phyloP scores from a whole-genome alignment of 2,113 vertebrate genomes.

The Pipa parva region DNA sequence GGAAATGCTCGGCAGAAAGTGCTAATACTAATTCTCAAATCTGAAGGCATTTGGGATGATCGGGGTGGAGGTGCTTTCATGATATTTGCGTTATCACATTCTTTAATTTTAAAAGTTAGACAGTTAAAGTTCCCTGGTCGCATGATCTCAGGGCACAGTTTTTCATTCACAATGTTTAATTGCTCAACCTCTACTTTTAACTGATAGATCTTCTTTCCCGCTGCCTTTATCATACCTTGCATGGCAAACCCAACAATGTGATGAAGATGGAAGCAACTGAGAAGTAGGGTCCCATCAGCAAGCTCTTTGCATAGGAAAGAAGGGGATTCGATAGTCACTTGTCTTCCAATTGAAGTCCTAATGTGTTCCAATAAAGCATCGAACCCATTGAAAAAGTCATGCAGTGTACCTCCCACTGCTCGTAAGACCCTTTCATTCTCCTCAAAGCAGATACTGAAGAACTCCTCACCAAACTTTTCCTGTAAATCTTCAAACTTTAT shows the following conservation, averaged over 20 bases:
- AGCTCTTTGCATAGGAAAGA: slow-evolving; percentile 97
- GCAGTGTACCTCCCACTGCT: slow-evolving; percentile 87
- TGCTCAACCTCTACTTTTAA: slow-evolving; percentile 87
- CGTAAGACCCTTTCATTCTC: slow-evolving; percentile 94
- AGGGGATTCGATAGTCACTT: slow-evolving; percentile 84
- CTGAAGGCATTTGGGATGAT: slow-evolving; percentile 77
- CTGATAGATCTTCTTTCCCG: slow-evolving; percentile 84
- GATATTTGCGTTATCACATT: slow-evolving; percentile 60
- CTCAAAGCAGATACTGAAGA: slow-evolving; percentile 92
- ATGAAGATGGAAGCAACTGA: slow-evolving; percentile 92
- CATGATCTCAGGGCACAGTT: slow-evolving; percentile 67
- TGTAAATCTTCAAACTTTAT: slow-evolving; percentile 87
- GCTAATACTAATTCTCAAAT: slow-evolving; percentile 87
- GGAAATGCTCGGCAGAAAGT: slow-evolving; percentile 96
- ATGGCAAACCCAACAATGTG: slow-evolving; percentile 87
- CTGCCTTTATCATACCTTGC: slow-evolving; percentile 89
- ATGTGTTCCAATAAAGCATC: slow-evolving; percentile 94
- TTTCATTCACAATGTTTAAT: slow-evolving; percentile 58
- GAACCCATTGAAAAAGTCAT: slow-evolving; percentile 98
- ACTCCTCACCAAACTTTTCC: slow-evolving; percentile 90
- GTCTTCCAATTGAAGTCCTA: slow-evolving; percentile 89
- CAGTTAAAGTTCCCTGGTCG: slow-evolving; percentile 73
- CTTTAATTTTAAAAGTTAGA: slow-evolving; percentile 82
- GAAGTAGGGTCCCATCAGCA: slow-evolving; percentile 70
- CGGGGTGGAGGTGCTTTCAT: slow-evolving; percentile 62